Evolutionary conservation across 2,797 vertebrate species (phyloP), one percentile per base, ranked within the genome.

Genomic region (Miichthys miiuy): DNA sequence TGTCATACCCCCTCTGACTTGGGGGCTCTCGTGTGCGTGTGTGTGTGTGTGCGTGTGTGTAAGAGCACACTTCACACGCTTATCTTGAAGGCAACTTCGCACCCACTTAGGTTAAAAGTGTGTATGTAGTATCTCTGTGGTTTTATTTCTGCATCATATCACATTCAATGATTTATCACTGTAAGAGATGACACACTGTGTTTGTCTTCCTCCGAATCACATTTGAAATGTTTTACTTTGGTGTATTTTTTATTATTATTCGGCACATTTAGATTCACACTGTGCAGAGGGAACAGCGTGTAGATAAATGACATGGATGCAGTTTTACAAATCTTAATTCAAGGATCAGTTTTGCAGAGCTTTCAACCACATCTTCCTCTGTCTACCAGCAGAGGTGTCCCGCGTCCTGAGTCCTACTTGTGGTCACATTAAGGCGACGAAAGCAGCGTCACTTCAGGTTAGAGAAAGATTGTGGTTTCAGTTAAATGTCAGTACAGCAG

Each of bases 21-120:
- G 8, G 44, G 69, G 78, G 55, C 34, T 79, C 47, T 30, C 42
- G 23, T 86, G 64, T 77, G 50, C 47, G 62, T 57, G 48, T 60
- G 69, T 68, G 38, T 30, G 8, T 34, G 51, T 25, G 20, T 62
- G 13, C 65, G 69, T 13, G 41, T 46, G 54, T 23, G 51, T 7
- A 57, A 23, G 48, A 64, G 48, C 48, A 68, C 17, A 52, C 18
- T 71, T 76, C 6, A 57, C 58, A 79, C 25, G 12, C 17, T 75
- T 62, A 42, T 56, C 72, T 77, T 25, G 6, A 75, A 68, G 86
- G 67, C 63, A 68, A 48, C 72, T 84, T 16, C 1, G 34, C 56
- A 25, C 42, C 52, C 65, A 56, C 42, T 72, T 30, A 64, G 57
- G 76, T 77, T 56, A 62, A 46, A 52, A 30, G n/a, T 64, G 70